Evolutionary conservation across 1,140 invertebrate species (phyloP).

Genomic region (Drosophila asahinai): DNA sequence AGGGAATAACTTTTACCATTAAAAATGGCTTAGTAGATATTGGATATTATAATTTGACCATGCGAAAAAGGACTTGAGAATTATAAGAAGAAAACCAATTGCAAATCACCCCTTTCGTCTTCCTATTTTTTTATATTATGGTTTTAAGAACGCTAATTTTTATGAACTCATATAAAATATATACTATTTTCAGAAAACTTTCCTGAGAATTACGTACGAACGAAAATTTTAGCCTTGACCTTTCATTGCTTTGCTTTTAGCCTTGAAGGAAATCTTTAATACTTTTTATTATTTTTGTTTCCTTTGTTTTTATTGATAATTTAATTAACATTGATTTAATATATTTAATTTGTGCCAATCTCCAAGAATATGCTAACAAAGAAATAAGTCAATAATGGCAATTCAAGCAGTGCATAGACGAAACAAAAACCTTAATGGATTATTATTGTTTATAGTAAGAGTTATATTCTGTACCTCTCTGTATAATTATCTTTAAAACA

Average conservation of each 20-base stretch:
- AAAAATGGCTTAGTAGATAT: neutral
- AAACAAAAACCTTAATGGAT: too few relatives aligned
- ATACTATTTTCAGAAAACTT: neutral
- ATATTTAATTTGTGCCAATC: neutral
- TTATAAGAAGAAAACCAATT: neutral
- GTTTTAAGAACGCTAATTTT: too few relatives aligned
- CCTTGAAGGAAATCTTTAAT: neutral
- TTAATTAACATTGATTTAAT: conserved; percentile 15
- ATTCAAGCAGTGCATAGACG: neutral
- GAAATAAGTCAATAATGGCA: neutral
- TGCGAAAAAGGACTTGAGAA: neutral
- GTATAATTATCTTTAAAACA: neutral
- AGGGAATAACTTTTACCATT: neutral
- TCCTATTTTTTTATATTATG: too few relatives aligned
- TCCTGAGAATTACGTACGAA: neutral
- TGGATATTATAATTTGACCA: neutral
- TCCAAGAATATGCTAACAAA: neutral
- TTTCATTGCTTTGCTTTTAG: neutral
- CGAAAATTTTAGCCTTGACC: neutral
- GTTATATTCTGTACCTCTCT: neutral
- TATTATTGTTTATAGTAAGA: neutral
- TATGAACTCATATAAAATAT: too few relatives aligned
- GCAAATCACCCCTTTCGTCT: too few relatives aligned
- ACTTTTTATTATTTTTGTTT: neutral
- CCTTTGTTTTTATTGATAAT: conserved; percentile 10